Percentiles rank a stretch among this genome's conserved stretches.
phyloP scores from a whole-genome alignment of 2,888 invertebrate genomes.

The Graphium colonna region DNA sequence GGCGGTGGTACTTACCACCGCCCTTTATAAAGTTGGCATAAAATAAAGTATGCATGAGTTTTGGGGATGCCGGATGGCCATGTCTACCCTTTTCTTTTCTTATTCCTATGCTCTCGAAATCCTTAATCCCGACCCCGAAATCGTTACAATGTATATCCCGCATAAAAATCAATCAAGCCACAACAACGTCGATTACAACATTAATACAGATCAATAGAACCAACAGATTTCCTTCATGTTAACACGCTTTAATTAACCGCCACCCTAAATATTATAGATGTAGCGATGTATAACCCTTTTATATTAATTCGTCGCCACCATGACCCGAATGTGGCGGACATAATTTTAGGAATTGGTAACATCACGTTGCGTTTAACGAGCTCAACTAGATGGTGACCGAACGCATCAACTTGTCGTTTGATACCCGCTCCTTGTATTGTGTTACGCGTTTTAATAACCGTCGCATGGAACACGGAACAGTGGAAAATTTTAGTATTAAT shows the following conservation, averaged over 20 bases:
- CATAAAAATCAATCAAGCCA: too few relatives aligned
- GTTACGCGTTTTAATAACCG: slow-evolving; percentile 52
- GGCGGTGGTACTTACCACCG: too few relatives aligned
- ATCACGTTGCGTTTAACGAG: slow-evolving; percentile 63
- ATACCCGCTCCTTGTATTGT: slow-evolving; percentile 48
- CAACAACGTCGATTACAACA: too few relatives aligned
- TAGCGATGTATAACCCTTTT: slow-evolving; percentile 21
- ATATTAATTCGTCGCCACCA: slow-evolving; percentile 47
- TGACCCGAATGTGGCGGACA: slow-evolving; percentile 64
- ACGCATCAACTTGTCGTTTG: slow-evolving; percentile 59
- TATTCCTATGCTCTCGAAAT: too few relatives aligned
- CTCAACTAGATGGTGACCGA: slow-evolving; percentile 68
- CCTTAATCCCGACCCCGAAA: too few relatives aligned
- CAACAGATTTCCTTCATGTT: slow-evolving; percentile 10
- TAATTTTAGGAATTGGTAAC: slow-evolving; percentile 70
- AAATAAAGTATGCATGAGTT: too few relatives aligned
- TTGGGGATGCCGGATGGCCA: too few relatives aligned
- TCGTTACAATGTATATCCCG: too few relatives aligned
- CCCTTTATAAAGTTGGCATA: too few relatives aligned
- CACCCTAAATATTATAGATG: slow-evolving; percentile 26
- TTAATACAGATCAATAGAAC: too few relatives aligned
- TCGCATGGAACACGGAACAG: not conserved
- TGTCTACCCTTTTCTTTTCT: too few relatives aligned
- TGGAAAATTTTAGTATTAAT: too few relatives aligned
- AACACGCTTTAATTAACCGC: slow-evolving; percentile 12